These are phyloP conservation scores for Mizuhopecten yessoensis DNA, from an alignment of 1,140 invertebrate species.

Conservation along the genomic window DNA sequence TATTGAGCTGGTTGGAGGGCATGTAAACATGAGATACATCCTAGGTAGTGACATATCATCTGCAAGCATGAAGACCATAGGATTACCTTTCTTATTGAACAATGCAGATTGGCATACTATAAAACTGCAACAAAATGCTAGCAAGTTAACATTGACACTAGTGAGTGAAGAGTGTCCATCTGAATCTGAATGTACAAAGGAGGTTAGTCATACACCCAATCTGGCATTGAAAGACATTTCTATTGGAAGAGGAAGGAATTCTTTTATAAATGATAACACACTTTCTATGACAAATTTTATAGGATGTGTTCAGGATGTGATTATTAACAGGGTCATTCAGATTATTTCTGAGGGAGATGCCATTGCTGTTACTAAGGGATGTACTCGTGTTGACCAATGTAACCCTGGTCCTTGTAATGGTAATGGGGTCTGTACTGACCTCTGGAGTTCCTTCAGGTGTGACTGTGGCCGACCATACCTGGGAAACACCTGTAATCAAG, in stretches of 20 bases:
- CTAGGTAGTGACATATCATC: neutral
- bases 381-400: slow-evolving; percentile 92
- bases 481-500: slow-evolving; percentile 93
- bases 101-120: slow-evolving; percentile 70
- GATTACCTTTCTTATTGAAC: slow-evolving; percentile 81
- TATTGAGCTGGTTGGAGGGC: slow-evolving; percentile 61
- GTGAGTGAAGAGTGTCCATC: slow-evolving; percentile 46
- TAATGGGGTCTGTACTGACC: slow-evolving; percentile 93
- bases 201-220: slow-evolving; percentile 20
- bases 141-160: slow-evolving; percentile 44
- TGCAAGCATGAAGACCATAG: neutral
- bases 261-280: slow-evolving; percentile 43
- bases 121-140: slow-evolving; percentile 42
- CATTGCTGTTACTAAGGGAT: slow-evolving; percentile 85
- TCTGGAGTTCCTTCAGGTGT: slow-evolving; percentile 94
- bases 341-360: slow-evolving; percentile 1
- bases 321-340: slow-evolving; percentile 87
- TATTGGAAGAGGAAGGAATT: slow-evolving; percentile 24
- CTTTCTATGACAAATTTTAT: slow-evolving; percentile 85
- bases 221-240: slow-evolving; percentile 55
- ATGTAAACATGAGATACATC: slow-evolving; percentile 52
- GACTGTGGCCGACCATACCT: slow-evolving; percentile 93
- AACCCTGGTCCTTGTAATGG: slow-evolving; percentile 93
- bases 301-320: slow-evolving; percentile 95
- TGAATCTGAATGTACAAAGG: neutral